Base-by-base conservation (phyloP, 2,888 invertebrate species). In the Mesorhabditis belari region DNA sequence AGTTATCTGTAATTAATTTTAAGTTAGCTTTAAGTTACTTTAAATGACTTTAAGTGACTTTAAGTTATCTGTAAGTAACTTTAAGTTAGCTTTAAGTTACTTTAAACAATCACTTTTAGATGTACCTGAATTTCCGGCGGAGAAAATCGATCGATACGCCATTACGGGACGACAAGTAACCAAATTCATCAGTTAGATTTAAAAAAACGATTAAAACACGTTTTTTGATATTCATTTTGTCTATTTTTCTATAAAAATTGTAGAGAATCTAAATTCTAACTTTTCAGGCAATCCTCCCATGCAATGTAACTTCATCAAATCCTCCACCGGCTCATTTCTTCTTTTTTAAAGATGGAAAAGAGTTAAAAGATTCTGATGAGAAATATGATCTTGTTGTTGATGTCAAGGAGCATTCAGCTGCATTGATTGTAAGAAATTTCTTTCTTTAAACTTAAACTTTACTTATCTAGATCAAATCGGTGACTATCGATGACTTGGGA, bases 301-400 rank as follows among this genome's bases (percentile, higher is more conserved):
- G 77, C 65, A 73, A 75, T 53, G 73, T 76, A n/a, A 70, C 70
- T n/a, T 58, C 60, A 5, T 71, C 74, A 29, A 71, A 71, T 61
- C 77, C 77, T 25, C 64, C 67, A 19, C 70, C 69, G 12, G 61
- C 63, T 17, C 67, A 73, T 52, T 77, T 70, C 60, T 63, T 67
- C 28, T 77, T 77, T 62, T 77, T 66, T 60, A 66, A 67, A 49
- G 66, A 61, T 25, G 65, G 65, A 25, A 61, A 65, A n/a, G 65
- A 66, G 17, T 55, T 77, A 25, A 63, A 61, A 21, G 62, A 74
- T 49, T 55, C 64, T 19, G n/a, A n/a, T n/a, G 63, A 66, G 5
- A 69, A 63, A 44, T 76, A 71, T 58, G 66, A 67, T 17, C 58
- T 71, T 27, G 63, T 65, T 6, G 62, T 64, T 25, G 63, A 73